Percentiles rank a stretch among this genome's conserved stretches.
Conservation (phyloP, 2,113 vertebrate genomes). For the Cavia porcellus region DNA sequence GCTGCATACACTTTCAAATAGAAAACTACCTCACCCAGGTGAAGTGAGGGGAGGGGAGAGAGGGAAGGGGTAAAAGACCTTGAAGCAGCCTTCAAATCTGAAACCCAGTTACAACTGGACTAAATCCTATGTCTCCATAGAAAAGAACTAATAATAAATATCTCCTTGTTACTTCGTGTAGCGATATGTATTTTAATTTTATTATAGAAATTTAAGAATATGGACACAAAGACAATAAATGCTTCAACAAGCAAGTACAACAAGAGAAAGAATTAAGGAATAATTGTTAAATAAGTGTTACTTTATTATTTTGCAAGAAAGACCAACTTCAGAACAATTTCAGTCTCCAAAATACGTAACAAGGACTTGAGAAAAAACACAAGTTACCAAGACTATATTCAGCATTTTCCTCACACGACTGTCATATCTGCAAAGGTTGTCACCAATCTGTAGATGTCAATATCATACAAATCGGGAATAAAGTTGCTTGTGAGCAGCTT, state of each 20-base stretch:
- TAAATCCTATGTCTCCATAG: not conserved
- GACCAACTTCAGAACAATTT: not conserved
- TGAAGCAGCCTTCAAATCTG: not conserved
- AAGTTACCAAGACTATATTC: not conserved
- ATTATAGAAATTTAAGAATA: slow-evolving; percentile 15
- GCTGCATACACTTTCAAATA: not conserved
- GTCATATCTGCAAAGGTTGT: not conserved
- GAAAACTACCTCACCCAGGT: not conserved
- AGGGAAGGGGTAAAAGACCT: not conserved
- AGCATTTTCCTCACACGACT: not conserved
- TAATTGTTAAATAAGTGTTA: not conserved
- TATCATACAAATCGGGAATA: slow-evolving; percentile 32
- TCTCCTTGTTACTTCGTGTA: not conserved
- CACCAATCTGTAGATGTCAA: not conserved
- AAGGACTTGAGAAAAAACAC: not conserved
- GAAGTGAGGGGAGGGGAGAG: not conserved
- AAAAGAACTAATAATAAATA: not conserved
- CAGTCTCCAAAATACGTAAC: not conserved
- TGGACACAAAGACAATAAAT: not conserved
- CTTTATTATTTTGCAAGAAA: slow-evolving; percentile 51
- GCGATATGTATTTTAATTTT: not conserved
- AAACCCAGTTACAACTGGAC: slow-evolving; percentile 32
- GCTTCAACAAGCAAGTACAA: not conserved
- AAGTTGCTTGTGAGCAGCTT: slow-evolving; percentile 25
- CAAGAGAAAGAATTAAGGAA: slow-evolving; percentile 30